A percentile compares a stretch with the other conserved stretches of the same genome.
These are phyloP conservation scores for Cataglyphis cursor DNA, from an alignment of 2,888 invertebrate genomes.

Conservation along the genomic window DNA sequence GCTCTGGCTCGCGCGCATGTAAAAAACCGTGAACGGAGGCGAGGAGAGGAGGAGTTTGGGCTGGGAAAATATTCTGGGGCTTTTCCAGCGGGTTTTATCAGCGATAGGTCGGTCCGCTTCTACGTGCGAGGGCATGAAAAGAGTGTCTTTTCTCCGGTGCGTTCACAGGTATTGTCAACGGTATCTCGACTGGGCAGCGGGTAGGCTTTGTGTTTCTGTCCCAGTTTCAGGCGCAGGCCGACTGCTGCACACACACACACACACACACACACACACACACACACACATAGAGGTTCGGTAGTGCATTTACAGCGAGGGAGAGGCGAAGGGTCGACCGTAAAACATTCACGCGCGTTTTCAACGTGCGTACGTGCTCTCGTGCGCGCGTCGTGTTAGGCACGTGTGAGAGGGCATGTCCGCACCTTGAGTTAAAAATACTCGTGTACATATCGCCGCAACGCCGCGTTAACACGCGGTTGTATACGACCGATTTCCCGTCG, in stretches of 20 bases:
- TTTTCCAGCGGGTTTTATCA: slow-evolving; percentile 72
- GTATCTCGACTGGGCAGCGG: slow-evolving; percentile 82
- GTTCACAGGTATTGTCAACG: slow-evolving; percentile 82
- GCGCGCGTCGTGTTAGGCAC: slow-evolving; percentile 10
- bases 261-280: too few relatives aligned
- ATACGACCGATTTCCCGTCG: slow-evolving; percentile 60
- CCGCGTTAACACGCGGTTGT: slow-evolving; percentile 37
- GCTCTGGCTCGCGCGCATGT: slow-evolving; percentile 43
- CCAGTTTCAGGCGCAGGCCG: slow-evolving; percentile 81
- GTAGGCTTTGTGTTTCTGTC: slow-evolving; percentile 84
- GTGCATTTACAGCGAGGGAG: slow-evolving; percentile 76
- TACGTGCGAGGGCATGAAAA: slow-evolving; percentile 57
- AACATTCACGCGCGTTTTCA: slow-evolving; percentile 84
- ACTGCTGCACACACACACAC: slow-evolving; percentile 78
- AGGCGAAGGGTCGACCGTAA: slow-evolving; percentile 82
- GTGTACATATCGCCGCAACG: slow-evolving; percentile 68
- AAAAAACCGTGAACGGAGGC: slow-evolving; percentile 42
- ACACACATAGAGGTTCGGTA: slow-evolving; percentile 68
- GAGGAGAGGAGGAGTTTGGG: slow-evolving; percentile 45
- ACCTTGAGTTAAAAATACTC: slow-evolving; percentile 84
- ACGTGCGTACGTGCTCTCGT: slow-evolving; percentile 52
- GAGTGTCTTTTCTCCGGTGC: slow-evolving; percentile 74
- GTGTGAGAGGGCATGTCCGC: slow-evolving; percentile 44
- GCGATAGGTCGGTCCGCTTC: slow-evolving; percentile 63
- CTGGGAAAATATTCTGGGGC: slow-evolving; percentile 71